Evolutionary conservation across 2,888 invertebrate species (phyloP).

Genomic region (Meteorus cinctellus): DNA sequence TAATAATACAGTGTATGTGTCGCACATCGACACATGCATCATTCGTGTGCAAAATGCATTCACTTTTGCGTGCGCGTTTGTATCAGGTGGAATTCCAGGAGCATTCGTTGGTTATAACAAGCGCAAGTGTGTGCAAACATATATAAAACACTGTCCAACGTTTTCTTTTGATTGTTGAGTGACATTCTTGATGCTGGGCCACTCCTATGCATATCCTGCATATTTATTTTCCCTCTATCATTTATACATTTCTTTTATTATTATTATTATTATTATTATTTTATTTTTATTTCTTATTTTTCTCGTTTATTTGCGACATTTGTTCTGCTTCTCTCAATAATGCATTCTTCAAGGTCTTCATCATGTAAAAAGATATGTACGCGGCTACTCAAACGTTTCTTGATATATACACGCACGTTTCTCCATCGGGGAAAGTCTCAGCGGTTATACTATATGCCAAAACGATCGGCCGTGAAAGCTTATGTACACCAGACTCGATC

Average conservation of each 20-base stretch:
- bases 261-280: slow-evolving; percentile 4
- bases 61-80: slow-evolving; percentile 35
- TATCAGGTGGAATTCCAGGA: slow-evolving; percentile 40
- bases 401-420: slow-evolving; percentile 40
- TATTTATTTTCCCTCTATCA: slow-evolving; percentile 19
- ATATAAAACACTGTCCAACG: slow-evolving; percentile 21
- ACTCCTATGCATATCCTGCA: slow-evolving; percentile 36
- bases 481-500: slow-evolving; percentile 31
- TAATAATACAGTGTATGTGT: slow-evolving; percentile 15
- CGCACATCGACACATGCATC: slow-evolving; percentile 15
- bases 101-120: slow-evolving; percentile 32
- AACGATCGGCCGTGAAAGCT: slow-evolving; percentile 45
- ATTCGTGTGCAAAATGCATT: slow-evolving; percentile 30
- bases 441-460: slow-evolving; percentile 30
- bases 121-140: background rate
- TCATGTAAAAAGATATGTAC: background rate
- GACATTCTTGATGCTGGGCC: slow-evolving; percentile 43
- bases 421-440: slow-evolving; percentile 45
- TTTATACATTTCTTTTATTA: slow-evolving; percentile 5
- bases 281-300: slow-evolving; percentile 28
- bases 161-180: slow-evolving; percentile 36
- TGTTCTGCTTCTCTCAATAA: slow-evolving; percentile 31
- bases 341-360: slow-evolving; percentile 37
- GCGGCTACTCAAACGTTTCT: slow-evolving; percentile 30
- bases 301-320: slow-evolving; percentile 15